Evolutionary conservation across 1,140 invertebrate genomes (phyloP), one percentile per base, ranked within the genome.

Genomic region (Eumaeus atala): DNA sequence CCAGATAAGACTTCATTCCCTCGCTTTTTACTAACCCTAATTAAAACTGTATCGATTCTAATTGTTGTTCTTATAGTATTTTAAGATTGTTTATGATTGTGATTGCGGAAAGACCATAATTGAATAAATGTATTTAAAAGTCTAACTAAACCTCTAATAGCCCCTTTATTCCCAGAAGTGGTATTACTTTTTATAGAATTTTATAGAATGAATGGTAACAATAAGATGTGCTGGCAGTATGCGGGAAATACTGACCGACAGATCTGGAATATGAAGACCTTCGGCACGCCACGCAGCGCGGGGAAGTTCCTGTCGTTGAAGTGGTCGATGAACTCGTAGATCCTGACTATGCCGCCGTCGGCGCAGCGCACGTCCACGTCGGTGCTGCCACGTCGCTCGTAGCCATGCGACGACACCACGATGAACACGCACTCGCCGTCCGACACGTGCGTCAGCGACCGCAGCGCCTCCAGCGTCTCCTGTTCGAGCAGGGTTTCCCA

Each of bases 241-340:
- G 17, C 4, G 37, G 5, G 2, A 10, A 28, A 57, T n/a, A 55
- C 65, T 61, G 68, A 91, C 89, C 92, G 89, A 77, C 94, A 95
- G 42, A 91, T 89, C 75, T 95, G 94, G 68, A 94, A 94, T 36
- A 95, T 91, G 63, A 95, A 93, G 59, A 95, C 89, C 83, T 95
- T 95, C 40, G 94, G 94, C 68, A 94, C 93, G 38, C 88, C 86
- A 0, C 76, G 66, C 33, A 95, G 81, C 53, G 80, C 51, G 0
- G 89, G 87, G 68, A 92, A 92, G 49, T 89, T 89, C 10, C 78
- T 65, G 54, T 91, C 89, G 42, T 90, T 90, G 67, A 95, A 94
- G 59, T 87, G 85, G 9, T 90, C 70, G 0, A 91, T 69, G 47
- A 94, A 88, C 17, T 89, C 84, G 11, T 70, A 62, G 35, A 84